A percentile compares a stretch with the other conserved stretches of the same genome.
Evolutionary conservation across 2,113 vertebrate genomes (phyloP).

Genomic region (Burhinus bistriatus): DNA sequence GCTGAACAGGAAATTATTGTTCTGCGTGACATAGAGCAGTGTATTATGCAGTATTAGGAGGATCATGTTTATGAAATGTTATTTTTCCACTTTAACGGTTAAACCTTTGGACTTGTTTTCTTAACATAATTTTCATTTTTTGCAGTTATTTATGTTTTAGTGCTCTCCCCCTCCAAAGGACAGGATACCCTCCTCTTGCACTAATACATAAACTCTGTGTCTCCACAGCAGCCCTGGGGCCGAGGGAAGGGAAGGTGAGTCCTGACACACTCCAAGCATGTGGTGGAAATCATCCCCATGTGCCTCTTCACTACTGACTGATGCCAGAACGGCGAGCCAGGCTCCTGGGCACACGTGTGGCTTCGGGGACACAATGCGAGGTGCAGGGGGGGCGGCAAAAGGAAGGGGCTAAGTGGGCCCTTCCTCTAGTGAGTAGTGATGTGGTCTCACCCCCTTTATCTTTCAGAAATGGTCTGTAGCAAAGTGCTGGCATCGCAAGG

Average conservation of each 20-base stretch:
- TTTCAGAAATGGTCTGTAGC: background rate
- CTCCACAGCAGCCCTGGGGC: background rate
- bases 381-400: background rate
- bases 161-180: background rate
- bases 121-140: background rate
- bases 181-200: background rate
- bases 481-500: background rate
- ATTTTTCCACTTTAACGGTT: conserved; percentile 5
- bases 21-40: background rate
- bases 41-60: background rate
- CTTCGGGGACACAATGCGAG: fast-evolving
- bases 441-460: background rate
- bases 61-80: conserved; percentile 17
- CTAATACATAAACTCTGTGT: background rate
- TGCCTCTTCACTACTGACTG: background rate
- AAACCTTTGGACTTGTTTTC: conserved; percentile 14
- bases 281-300: background rate
- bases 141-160: background rate
- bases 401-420: background rate
- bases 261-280: background rate
- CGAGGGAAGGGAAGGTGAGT: background rate
- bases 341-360: background rate
- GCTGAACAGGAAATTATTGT: conserved; percentile 43
- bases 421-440: background rate
- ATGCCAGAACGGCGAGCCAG: fast-evolving